Base-by-base conservation (phyloP, 2,113 vertebrate genomes). In the Pimephales promelas region DNA sequence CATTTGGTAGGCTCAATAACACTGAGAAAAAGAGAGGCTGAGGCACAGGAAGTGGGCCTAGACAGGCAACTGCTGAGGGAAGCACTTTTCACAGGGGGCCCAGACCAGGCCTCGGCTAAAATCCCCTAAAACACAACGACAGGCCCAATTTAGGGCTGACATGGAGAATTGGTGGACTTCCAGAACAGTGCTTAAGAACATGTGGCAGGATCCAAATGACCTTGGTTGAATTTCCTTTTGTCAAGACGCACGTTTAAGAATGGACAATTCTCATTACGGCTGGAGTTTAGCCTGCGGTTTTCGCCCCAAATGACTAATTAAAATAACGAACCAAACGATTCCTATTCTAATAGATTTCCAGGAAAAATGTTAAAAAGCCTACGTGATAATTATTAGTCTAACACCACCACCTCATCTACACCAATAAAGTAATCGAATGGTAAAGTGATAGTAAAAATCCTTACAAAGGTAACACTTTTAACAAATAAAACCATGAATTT, bases 41-140 rank as follows among this genome's bases (percentile, higher is more conserved):
- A 94, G 93, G 92, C 92, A 95, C 94, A 97, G 96, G 97, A 97
- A 97, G 95, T 88, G 68, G 88, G 91, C 93, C 92, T 94, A 97
- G 96, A 96, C 95, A 94, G 94, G 94, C 91, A 94, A 88, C 88
- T 95, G 94, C 95, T 95, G 96, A 96, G 92, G 89, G 92, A 95
- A 95, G 94, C 91, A 92, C 87, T 94, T 96, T 93, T 93, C 86
- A 86, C 86, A 90, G 88, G 90, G 90, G 91, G 89, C 78, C 83
- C 83, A 2, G 91, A 88, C 82, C 86, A 92, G 91, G 87, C 87
- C 90, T 90, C 85, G 22, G 31, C 64, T 86, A 83, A 79, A 83
- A 82, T 49, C 80, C 83, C 71, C 75, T 84, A 78, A 78, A 91
- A 90, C 89, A 93, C 89, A 92, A 88, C 91, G 94, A 94, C 88